phyloP scores from a whole-genome alignment of 2,797 vertebrate species.

The Gouania willdenowi region DNA sequence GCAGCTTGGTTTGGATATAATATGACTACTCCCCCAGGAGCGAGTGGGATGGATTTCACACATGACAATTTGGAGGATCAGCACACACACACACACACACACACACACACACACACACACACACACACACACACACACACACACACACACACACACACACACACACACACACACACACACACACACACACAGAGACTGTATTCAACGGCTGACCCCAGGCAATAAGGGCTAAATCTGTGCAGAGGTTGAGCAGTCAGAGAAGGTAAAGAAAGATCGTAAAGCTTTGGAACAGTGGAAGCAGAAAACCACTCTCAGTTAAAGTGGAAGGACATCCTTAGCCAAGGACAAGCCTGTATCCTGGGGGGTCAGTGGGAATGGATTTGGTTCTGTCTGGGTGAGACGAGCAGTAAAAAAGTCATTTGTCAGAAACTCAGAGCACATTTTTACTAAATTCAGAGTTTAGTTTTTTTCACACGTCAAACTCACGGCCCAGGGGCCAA shows the following conservation, averaged over 20 bases:
- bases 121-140: too few species aligned
- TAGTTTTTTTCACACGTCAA: too few species aligned
- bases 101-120: too few species aligned
- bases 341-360: background rate
- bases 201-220: conserved; percentile 62
- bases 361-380: too few species aligned
- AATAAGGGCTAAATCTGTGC: conserved; percentile 50
- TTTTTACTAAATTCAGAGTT: too few species aligned
- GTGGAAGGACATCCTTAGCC: conserved; percentile 4
- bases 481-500: too few species aligned
- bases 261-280: conserved; percentile 17
- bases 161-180: too few species aligned
- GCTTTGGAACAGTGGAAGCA: conserved; percentile 13
- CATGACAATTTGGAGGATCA: conserved; percentile 72
- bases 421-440: too few species aligned
- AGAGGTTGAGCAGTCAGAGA: conserved; percentile 34
- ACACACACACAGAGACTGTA: conserved; percentile 50
- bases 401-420: too few species aligned
- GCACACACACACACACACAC: too few species aligned
- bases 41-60: conserved; percentile 65
- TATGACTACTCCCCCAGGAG: conserved; percentile 69
- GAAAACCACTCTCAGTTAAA: conserved; percentile 21
- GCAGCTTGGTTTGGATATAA: conserved; percentile 66
- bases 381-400: too few species aligned
- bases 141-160: too few species aligned